Evolutionary conservation across 2,888 invertebrate genomes (phyloP).

Genomic region (Sarcophaga subvicina): DNA sequence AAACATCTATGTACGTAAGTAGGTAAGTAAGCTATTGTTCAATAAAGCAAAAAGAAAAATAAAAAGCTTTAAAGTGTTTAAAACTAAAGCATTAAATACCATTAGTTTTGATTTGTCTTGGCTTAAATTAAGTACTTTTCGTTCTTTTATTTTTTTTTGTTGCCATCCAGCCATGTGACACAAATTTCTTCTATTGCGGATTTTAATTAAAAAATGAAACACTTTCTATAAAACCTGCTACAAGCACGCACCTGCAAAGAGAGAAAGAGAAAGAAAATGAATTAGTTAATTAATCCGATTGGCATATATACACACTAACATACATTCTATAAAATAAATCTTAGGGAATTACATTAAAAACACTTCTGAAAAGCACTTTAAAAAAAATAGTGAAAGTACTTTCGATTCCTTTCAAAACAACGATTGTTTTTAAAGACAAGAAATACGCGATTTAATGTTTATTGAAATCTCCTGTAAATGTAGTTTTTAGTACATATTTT

Average conservation of each 20-base stretch:
- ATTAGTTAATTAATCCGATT: slow-evolving; percentile 44
- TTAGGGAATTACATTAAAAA: neutral
- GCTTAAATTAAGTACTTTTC: slow-evolving; percentile 40
- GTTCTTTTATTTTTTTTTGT: neutral
- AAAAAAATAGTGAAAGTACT: no score
- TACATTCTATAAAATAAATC: slow-evolving; percentile 21
- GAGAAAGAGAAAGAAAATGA: slow-evolving; percentile 30
- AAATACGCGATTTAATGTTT: no score
- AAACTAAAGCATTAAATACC: slow-evolving; percentile 13
- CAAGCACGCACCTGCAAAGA: slow-evolving; percentile 41
- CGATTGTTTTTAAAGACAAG: no score
- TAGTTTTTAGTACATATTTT: no score
- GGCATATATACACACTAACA: neutral
- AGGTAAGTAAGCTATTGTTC: neutral
- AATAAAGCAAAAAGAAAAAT: neutral
- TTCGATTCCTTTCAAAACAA: no score
- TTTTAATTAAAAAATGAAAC: slow-evolving; percentile 33
- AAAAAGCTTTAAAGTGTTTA: neutral
- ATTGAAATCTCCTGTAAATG: no score
- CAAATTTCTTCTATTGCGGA: slow-evolving; percentile 36
- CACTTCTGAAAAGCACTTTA: no score
- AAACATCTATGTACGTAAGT: no score
- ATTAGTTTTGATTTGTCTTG: slow-evolving; percentile 44
- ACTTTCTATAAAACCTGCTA: neutral
- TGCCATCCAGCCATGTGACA: slow-evolving; percentile 29